Conservation (phyloP, 2,888 invertebrate genomes). For the Panopea generosa region DNA sequence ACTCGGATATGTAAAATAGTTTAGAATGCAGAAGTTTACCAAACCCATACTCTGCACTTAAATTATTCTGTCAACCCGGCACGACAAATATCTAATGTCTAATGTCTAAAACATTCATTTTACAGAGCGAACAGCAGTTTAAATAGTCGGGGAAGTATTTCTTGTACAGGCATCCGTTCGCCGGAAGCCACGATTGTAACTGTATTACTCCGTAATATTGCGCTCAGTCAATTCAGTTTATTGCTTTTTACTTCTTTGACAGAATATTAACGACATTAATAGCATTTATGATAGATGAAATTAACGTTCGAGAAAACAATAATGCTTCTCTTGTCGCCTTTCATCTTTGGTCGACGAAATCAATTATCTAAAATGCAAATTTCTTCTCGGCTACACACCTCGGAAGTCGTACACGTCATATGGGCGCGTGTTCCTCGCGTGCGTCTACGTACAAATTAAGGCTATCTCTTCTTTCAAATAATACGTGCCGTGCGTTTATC, state of each 20-base stretch:
- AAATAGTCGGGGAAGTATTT: constrained; percentile 20
- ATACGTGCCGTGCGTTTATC: constrained; percentile 56
- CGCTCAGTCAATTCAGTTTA: constrained; percentile 36
- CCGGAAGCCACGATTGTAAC: constrained; percentile 42
- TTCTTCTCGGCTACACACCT: constrained; percentile 52
- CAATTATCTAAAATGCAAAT: constrained; percentile 65
- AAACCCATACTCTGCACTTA: too few relatives aligned
- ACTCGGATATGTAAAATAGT: too few relatives aligned
- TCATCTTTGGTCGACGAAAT: constrained; percentile 55
- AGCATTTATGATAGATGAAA: constrained; percentile 65
- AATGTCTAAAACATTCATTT: too few relatives aligned
- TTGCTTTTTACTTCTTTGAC: constrained; percentile 53
- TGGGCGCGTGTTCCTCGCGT: constrained; percentile 61
- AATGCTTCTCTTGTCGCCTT: constrained; percentile 61
- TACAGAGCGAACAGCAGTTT: too few relatives aligned
- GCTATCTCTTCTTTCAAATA: constrained; percentile 53
- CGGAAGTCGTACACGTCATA: constrained; percentile 53
- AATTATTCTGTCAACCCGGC: too few relatives aligned
- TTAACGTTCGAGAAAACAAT: constrained; percentile 64
- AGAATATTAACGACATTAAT: constrained; percentile 64
- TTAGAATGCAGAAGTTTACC: too few relatives aligned
- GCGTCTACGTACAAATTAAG: constrained; percentile 56
- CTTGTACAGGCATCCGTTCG: constrained; percentile 28
- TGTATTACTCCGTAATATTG: constrained; percentile 44
- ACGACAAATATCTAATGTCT: too few relatives aligned